Percentiles rank a stretch among this genome's conserved stretches.
Evolutionary conservation across 2,113 vertebrate genomes (phyloP).

Genomic region (Falcunculus frontatus): DNA sequence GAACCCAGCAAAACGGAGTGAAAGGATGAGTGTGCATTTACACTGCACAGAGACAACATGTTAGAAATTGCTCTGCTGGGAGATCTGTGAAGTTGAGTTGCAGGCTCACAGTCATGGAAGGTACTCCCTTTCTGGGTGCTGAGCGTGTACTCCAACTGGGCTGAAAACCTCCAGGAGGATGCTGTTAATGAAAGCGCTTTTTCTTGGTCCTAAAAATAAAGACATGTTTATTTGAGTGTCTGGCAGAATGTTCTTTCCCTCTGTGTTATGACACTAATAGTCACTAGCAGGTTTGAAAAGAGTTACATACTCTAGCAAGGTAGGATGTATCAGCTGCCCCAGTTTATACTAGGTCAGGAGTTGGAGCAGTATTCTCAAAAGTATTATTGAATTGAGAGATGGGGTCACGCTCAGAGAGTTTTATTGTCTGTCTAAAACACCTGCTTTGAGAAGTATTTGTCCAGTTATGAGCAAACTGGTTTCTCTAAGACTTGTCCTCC

Average conservation of each 20-base stretch:
- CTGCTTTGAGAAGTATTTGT: conserved; percentile 29
- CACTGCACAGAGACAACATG: accelerated
- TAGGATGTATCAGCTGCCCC: background rate
- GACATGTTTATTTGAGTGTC: background rate
- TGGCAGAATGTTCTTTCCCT: background rate
- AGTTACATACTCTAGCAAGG: background rate
- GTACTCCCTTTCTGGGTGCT: background rate
- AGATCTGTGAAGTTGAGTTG: background rate
- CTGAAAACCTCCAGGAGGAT: background rate
- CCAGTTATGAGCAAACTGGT: conserved; percentile 33
- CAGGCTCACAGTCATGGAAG: background rate
- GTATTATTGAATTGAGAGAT: background rate
- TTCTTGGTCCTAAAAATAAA: background rate
- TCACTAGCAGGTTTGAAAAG: background rate
- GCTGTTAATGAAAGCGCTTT: background rate
- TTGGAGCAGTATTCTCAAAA: background rate
- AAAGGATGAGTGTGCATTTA: background rate
- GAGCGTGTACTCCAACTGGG: background rate
- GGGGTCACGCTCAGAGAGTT: background rate
- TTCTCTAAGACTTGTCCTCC: conserved; percentile 8
- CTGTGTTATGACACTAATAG: background rate
- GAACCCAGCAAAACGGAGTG: background rate
- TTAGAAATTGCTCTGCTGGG: background rate
- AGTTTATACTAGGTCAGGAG: background rate
- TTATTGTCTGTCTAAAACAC: conserved; percentile 31